A percentile compares a stretch with the other conserved stretches of the same genome.
Conservation (phyloP, 2,113 vertebrate species). For the Hiodon alosoides region DNA sequence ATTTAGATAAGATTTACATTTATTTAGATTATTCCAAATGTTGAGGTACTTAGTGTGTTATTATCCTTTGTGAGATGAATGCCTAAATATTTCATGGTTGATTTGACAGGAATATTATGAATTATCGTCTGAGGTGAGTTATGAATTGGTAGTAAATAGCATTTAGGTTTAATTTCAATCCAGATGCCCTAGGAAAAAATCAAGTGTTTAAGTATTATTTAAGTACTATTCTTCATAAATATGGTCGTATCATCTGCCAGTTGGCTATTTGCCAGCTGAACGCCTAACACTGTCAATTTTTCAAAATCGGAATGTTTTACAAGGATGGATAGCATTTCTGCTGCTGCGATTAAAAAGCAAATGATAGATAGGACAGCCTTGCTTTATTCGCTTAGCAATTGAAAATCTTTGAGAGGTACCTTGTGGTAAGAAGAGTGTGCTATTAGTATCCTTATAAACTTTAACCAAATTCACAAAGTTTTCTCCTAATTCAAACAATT, state of each 20-base stretch:
- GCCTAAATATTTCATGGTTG: not conserved
- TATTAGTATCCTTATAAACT: not conserved
- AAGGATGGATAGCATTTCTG: not conserved
- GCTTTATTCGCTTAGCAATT: not conserved
- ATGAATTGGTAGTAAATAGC: too few relatives aligned
- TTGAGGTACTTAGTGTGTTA: not conserved
- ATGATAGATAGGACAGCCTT: not conserved
- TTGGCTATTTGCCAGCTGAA: not conserved
- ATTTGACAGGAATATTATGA: not conserved
- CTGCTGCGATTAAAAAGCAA: not conserved
- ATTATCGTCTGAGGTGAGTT: not conserved
- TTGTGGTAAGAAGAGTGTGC: not conserved
- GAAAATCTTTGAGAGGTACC: not conserved
- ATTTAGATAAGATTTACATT: conserved; percentile 2
- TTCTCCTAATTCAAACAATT: not conserved
- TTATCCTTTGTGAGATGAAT: conserved; percentile 1
- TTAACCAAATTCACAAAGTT: not conserved
- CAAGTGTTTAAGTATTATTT: too few relatives aligned
- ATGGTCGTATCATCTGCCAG: not conserved
- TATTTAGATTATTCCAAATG: conserved; percentile 10
- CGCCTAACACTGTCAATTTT: not conserved
- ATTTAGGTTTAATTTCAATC: too few relatives aligned
- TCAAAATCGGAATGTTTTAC: not conserved
- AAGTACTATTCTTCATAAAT: not conserved
- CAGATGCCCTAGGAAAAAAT: too few relatives aligned